These are phyloP conservation scores for Heteronetta atricapilla DNA, from an alignment of 2,113 vertebrate genomes.

Conservation along the genomic window DNA sequence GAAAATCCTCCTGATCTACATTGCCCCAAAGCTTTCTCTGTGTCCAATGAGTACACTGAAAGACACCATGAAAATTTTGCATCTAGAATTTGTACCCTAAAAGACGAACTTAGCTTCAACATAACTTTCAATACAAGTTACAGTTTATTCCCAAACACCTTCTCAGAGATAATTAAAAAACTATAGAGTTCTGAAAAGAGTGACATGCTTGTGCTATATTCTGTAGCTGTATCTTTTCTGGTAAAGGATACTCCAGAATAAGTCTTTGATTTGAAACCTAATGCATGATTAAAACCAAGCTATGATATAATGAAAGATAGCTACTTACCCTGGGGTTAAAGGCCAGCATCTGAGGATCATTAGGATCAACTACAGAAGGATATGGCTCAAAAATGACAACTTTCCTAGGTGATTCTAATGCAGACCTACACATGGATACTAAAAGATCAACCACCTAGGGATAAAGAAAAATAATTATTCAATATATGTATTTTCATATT, in stretches of 20 bases:
- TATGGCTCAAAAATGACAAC: slow-evolving; percentile 94
- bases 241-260: neutral
- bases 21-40: no score
- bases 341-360: slow-evolving; percentile 88
- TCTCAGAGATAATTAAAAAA: neutral
- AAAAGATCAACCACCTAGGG: slow-evolving; percentile 88
- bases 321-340: slow-evolving; percentile 89
- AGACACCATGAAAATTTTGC: neutral
- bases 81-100: neutral
- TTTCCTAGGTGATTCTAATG: slow-evolving; percentile 90
- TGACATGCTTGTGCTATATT: rapidly evolving
- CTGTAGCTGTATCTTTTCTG: neutral
- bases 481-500: neutral
- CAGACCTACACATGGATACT: slow-evolving; percentile 92
- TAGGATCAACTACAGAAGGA: slow-evolving; percentile 92
- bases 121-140: neutral
- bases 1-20: no score
- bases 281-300: neutral
- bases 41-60: neutral
- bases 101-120: neutral
- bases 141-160: neutral
- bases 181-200: neutral
- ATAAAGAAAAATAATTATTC: neutral
- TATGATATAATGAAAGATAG: neutral
- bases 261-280: neutral